A percentile compares a stretch with the other conserved stretches of the same genome.
These are phyloP conservation scores for Calypte anna DNA, from an alignment of 2,113 vertebrate genomes.

Conservation along the genomic window DNA sequence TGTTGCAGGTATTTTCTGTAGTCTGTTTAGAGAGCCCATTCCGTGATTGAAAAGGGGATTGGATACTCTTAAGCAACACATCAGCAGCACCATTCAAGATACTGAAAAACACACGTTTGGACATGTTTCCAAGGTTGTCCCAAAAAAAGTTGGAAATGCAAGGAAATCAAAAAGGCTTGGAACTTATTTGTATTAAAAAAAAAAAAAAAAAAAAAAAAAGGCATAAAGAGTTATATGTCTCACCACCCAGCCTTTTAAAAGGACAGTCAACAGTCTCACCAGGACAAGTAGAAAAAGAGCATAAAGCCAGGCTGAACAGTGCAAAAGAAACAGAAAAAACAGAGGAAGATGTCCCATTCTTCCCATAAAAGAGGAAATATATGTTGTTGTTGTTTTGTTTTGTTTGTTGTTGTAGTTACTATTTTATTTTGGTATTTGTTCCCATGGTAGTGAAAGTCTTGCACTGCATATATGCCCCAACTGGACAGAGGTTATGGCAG, in stretches of 20 bases:
- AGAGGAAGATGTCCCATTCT: background rate
- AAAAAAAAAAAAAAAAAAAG: background rate
- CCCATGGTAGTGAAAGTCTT: too few species aligned
- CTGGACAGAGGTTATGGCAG: too few species aligned
- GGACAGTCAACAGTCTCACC: background rate
- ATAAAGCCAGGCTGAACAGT: background rate
- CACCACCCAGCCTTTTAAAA: background rate
- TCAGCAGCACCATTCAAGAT: background rate
- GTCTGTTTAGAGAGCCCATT: background rate
- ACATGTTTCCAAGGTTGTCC: background rate
- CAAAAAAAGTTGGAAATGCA: background rate
- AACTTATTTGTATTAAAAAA: background rate
- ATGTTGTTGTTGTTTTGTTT: background rate
- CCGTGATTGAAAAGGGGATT: background rate
- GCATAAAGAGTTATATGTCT: background rate
- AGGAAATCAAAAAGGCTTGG: background rate
- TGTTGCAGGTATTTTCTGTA: background rate
- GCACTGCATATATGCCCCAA: too few species aligned
- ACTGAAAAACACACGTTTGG: background rate
- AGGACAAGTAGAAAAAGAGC: background rate
- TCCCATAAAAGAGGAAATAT: background rate
- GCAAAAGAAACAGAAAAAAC: background rate
- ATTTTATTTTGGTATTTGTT: background rate
- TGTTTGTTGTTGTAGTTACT: background rate
- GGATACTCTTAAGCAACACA: background rate